Evolutionary conservation across 2,113 vertebrate species (phyloP), one percentile per base, ranked within the genome.

Genomic region (Chunga burmeisteri): DNA sequence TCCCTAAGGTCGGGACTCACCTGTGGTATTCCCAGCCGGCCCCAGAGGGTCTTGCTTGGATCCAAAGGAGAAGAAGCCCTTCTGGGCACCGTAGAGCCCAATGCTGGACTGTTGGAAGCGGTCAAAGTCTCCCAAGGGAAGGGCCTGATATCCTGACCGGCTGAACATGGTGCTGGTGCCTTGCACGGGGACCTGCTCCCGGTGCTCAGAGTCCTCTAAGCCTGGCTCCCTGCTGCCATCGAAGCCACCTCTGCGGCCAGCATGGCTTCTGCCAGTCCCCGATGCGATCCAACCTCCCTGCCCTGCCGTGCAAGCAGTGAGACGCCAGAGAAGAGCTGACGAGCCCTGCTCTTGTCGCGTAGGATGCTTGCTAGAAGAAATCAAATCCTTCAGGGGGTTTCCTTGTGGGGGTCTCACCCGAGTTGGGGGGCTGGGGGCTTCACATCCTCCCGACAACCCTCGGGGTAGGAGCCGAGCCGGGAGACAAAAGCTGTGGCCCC

Each of bases 41-140:
- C 84, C 81, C 80, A 94, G 86, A 8, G n/a, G 70, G 47, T 98
- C 97, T 44, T 93, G 81, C 79, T 94, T 93, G 47, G 81, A 65
- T 30, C 88, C 55, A 0, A 87, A 86, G 65, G 89, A 96, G 50
- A 97, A 93, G 49, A 96, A 97, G 49, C 94, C 95, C 49, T 97
- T 94, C 56, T 95, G 73, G 61, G 97, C 93, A 66, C 97, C 93
- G 30, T 98, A 98, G 94, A 98, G 93, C n/a, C 98, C 98, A 4
- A 98, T 98, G 85, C 95, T 97, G 81, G 96, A 98, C 75, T 95
- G 88, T 90, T 91, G 88, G 55, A 81, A 89, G 25, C 95, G 94
- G 75, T 97, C 96, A 50, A 96, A 96, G 40, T 99, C 98, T 71
- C 97, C 98, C 86, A 98, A 94, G 14, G 98, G 97, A 44, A 99